Base-by-base conservation (phyloP, 2,797 vertebrate genomes). In the Molossus alvarezi region DNA sequence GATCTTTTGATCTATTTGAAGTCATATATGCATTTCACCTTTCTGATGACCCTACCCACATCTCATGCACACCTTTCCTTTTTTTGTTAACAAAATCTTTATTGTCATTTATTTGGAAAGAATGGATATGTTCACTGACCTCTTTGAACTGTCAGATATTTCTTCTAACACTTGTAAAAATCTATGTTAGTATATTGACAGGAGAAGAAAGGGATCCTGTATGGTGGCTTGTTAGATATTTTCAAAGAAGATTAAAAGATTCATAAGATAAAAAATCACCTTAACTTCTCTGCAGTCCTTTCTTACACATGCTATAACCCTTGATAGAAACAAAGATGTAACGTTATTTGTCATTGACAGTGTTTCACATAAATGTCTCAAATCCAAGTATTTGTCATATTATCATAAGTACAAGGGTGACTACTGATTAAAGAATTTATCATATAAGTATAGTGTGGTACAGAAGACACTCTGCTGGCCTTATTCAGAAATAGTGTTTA, bases 1-100 rank as follows among this genome's bases (percentile, higher is more conserved):
- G 72, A 51, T 21, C 45, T 95, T 97, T 96, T 97, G 41, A 93
- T 96, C 97, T 98, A 91, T 98, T 96, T 90, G 64, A 17, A 93
- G 51, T 97, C 95, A 97, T 97, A 96, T 82, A 95, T 94, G 87
- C 94, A 58, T 85, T 97, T 98, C 96, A 96, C 97, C 93, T 98
- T 89, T 94, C 67, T 80, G 37, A 81, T 96, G 91, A 97, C 96
- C 97, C 90, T 76, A 60, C 67, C 75, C 93, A 67, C 62, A 94
- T 71, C 62, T 86, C 93, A 81, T 55, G 21, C 94, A 55, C 53
- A 69, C 86, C 77, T 97, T 72, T 82, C 60, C 33, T 90, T 96
- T 94, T 76, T 88, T 67, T 17, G 37, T 87, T 92, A 83, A 88
- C 33, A 92, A 71, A 95, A 85, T 96, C 96, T 95, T 97, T 95